Conservation (phyloP, 2,888 invertebrate species). For the Hydropsyche betteni region DNA sequence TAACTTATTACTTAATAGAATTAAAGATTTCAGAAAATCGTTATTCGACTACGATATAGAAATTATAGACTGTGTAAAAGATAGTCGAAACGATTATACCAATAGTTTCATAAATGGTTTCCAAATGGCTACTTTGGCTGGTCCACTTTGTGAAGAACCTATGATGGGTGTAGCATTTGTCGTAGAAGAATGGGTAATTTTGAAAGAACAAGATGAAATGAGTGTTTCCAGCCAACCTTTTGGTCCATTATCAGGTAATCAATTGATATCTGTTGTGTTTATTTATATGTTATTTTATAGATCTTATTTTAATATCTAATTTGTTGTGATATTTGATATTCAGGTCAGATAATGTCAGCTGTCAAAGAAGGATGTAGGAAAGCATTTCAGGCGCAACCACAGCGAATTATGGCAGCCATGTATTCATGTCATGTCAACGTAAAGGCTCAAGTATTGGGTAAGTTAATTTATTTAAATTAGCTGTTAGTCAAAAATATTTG, state of each 20-base stretch:
- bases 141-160: constrained; percentile 97
- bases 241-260: constrained; percentile 67
- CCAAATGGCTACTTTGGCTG: constrained; percentile 85
- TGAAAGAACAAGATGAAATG: constrained; percentile 60
- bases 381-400: constrained; percentile 89
- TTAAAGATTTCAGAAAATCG: constrained; percentile 69
- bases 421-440: constrained; percentile 84
- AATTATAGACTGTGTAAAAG: constrained; percentile 58
- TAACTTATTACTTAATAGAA: constrained; percentile 87
- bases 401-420: constrained; percentile 95
- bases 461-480: constrained; percentile 58
- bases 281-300: neutral
- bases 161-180: constrained; percentile 94
- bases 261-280: neutral
- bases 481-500: neutral
- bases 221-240: constrained; percentile 57
- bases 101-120: constrained; percentile 87
- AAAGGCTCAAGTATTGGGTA: constrained; percentile 87
- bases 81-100: constrained; percentile 72
- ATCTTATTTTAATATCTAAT: neutral
- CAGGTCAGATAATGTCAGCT: constrained; percentile 90
- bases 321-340: neutral
- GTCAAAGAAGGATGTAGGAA: constrained; percentile 88
- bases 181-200: constrained; percentile 82
- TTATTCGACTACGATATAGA: constrained; percentile 60